phyloP scores from a whole-genome alignment of 2,888 invertebrate genomes.

The Diarsia dahlii region DNA sequence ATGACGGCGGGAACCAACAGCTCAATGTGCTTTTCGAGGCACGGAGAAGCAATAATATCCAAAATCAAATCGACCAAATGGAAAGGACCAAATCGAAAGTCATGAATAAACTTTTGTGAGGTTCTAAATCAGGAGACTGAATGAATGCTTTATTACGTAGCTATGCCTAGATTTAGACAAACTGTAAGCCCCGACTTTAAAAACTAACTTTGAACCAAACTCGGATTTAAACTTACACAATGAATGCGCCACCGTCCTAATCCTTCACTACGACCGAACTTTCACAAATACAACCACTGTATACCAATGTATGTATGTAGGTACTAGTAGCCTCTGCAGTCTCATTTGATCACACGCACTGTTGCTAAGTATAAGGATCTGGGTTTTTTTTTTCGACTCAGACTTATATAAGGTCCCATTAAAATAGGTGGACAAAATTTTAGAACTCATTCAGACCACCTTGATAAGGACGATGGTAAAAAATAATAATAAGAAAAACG shows the following conservation, averaged over 20 bases:
- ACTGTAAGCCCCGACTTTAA: constrained; percentile 1
- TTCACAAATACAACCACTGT: not conserved
- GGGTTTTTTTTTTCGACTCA: no score
- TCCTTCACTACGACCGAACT: not conserved
- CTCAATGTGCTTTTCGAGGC: no score
- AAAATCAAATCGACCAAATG: no score
- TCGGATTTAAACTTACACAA: constrained; percentile 11
- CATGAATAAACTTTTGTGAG: not conserved
- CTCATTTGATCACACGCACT: not conserved
- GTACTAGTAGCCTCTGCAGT: not conserved
- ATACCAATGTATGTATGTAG: not conserved
- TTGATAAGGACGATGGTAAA: no score
- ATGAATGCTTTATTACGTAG: not conserved
- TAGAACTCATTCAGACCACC: no score
- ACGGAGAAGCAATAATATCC: no score
- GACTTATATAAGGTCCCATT: no score
- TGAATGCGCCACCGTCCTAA: not conserved
- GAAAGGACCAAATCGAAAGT: not conserved
- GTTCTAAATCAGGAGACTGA: not conserved
- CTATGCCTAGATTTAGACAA: not conserved
- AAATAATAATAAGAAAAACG: no score
- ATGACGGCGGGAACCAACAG: no score
- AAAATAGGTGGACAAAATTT: no score
- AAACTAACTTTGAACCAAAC: not conserved
- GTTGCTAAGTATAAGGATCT: not conserved